Conservation (phyloP, 1,140 invertebrate species). For the Drosophila bocki region DNA sequence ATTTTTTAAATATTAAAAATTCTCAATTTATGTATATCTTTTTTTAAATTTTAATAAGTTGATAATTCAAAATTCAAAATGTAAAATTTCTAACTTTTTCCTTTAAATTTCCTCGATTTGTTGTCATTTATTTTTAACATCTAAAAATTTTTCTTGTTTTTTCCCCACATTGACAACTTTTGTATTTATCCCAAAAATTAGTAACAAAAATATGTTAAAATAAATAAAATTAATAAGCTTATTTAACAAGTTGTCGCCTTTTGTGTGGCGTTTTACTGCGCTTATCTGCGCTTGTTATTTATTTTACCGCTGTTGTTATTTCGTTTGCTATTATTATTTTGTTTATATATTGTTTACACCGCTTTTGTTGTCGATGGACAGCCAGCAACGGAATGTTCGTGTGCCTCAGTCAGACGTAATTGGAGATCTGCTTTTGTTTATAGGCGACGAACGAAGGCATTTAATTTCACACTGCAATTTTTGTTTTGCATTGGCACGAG, state of each 20-base stretch:
- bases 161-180: background rate
- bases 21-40: background rate
- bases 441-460: constrained; percentile 41
- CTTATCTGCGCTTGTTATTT: constrained; percentile 28
- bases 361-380: constrained; percentile 32
- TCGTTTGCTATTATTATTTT: constrained; percentile 29
- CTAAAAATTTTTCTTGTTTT: constrained; percentile 14
- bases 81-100: background rate
- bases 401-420: constrained; percentile 32
- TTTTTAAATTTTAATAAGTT: background rate
- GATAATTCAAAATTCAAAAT: background rate
- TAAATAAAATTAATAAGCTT: constrained; percentile 43
- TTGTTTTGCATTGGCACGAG: constrained; percentile 15
- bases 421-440: constrained; percentile 49
- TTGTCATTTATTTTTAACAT: background rate
- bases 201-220: background rate
- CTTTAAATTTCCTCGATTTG: background rate
- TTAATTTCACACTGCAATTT: constrained; percentile 42
- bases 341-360: constrained; percentile 39
- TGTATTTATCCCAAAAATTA: constrained; percentile 9
- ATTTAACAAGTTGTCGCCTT: constrained; percentile 52
- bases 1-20: too few relatives aligned
- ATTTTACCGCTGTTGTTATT: constrained; percentile 22
- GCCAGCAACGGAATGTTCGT: constrained; percentile 10
- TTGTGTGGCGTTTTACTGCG: constrained; percentile 28